A percentile compares a stretch with the other conserved stretches of the same genome.
phyloP scores from a whole-genome alignment of 2,113 vertebrate species.

The Todiramphus chloris region DNA sequence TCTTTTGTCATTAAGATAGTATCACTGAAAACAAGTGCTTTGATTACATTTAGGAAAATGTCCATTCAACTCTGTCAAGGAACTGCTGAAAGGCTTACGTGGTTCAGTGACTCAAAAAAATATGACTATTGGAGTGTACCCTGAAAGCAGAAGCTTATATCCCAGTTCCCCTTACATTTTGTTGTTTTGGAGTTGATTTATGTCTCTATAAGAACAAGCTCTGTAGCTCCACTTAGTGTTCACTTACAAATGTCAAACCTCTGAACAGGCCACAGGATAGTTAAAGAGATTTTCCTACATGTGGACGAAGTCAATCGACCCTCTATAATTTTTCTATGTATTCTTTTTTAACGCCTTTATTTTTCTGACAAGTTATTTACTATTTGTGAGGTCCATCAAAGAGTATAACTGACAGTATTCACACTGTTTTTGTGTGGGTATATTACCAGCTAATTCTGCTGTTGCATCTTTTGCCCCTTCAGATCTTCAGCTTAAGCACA shows the following conservation, averaged over 20 bases:
- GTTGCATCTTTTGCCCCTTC: not conserved
- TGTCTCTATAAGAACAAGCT: not conserved
- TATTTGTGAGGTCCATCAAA: not conserved
- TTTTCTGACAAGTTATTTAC: not conserved
- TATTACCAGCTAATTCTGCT: not conserved
- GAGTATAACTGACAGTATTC: not conserved
- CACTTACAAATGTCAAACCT: not conserved
- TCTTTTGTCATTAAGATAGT: not conserved
- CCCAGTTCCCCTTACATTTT: not conserved
- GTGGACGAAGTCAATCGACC: not conserved
- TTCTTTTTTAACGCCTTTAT: not conserved
- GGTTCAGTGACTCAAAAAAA: not conserved
- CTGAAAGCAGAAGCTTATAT: not conserved
- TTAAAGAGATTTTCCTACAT: not conserved
- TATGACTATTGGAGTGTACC: not conserved
- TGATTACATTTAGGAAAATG: not conserved
- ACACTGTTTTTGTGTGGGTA: not conserved
- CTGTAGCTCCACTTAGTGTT: constrained; percentile 51
- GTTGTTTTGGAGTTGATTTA: not conserved
- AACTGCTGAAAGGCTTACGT: not conserved
- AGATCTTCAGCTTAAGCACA: not conserved
- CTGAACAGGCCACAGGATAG: not conserved
- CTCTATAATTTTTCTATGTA: not conserved
- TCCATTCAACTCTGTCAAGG: not conserved
- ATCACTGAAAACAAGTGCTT: not conserved